phyloP scores from a whole-genome alignment of 2,113 vertebrate species.

The Nothocercus julius region DNA sequence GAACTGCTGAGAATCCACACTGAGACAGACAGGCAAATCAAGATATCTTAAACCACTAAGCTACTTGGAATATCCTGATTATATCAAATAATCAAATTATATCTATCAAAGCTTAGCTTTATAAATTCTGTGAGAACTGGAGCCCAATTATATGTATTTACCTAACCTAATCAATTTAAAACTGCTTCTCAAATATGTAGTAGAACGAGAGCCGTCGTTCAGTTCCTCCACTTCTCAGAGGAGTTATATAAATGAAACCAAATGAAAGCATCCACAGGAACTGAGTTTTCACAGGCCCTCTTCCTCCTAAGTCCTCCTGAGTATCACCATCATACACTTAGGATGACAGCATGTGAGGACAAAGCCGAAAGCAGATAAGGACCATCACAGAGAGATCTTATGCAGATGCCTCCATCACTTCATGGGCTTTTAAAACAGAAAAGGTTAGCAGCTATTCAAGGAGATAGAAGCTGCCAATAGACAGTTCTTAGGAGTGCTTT shows the following conservation, averaged over 20 bases:
- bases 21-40: not conserved
- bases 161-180: not conserved
- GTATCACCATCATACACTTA: not conserved
- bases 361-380: not conserved
- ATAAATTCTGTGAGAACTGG: not conserved
- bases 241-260: constrained; percentile 9
- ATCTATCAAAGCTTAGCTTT: not conserved
- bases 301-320: not conserved
- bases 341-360: not conserved
- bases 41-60: not conserved
- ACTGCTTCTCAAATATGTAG: not conserved
- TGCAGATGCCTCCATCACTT: not conserved
- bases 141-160: not conserved
- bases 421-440: not conserved
- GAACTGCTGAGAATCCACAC: not conserved
- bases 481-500: not conserved
- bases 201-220: not conserved
- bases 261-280: not conserved
- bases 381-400: not conserved
- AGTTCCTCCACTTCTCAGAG: not conserved
- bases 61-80: not conserved
- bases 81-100: too few species aligned
- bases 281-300: not conserved
- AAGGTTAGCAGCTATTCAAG: not conserved
- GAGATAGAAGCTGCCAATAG: not conserved